Evolutionary conservation across 2,888 invertebrate genomes (phyloP).

Genomic region (Cosmopolites sordidus): DNA sequence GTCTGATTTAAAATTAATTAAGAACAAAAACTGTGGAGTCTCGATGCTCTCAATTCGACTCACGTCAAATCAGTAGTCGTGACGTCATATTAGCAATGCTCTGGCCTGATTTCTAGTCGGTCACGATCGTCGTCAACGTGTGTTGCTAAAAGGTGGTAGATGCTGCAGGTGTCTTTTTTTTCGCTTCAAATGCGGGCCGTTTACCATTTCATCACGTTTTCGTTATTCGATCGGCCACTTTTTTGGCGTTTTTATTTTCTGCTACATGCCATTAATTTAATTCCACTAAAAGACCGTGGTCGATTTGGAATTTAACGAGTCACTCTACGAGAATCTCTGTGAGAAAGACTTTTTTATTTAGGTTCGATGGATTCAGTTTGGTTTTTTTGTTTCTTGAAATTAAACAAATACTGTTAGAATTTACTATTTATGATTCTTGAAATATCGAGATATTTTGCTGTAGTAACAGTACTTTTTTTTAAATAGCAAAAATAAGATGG

Average conservation of each 20-base stretch:
- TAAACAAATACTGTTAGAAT: no score
- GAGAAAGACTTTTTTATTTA: not conserved
- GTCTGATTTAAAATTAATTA: no score
- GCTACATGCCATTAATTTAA: conserved; percentile 11
- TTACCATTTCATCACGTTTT: conserved; percentile 20
- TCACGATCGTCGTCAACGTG: conserved; percentile 14
- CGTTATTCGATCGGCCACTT: conserved; percentile 18
- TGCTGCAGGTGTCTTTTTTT: conserved; percentile 17
- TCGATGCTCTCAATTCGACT: not conserved
- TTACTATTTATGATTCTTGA: no score
- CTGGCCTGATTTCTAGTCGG: conserved; percentile 14
- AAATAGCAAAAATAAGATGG: no score
- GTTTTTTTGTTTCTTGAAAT: no score
- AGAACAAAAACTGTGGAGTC: no score
- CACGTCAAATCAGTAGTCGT: conserved; percentile 8
- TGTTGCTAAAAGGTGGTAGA: conserved; percentile 18
- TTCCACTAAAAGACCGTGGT: conserved; percentile 13
- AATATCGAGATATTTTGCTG: no score
- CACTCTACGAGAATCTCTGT: conserved; percentile 12
- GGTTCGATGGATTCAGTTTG: no score
- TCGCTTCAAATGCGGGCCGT: conserved; percentile 17
- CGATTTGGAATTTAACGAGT: conserved; percentile 15
- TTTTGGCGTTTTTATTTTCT: conserved; percentile 15
- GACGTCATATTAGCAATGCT: conserved; percentile 18
- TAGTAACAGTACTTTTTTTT: no score